phyloP scores from a whole-genome alignment of 2,113 vertebrate species.

The Odontophorus gujanensis region DNA sequence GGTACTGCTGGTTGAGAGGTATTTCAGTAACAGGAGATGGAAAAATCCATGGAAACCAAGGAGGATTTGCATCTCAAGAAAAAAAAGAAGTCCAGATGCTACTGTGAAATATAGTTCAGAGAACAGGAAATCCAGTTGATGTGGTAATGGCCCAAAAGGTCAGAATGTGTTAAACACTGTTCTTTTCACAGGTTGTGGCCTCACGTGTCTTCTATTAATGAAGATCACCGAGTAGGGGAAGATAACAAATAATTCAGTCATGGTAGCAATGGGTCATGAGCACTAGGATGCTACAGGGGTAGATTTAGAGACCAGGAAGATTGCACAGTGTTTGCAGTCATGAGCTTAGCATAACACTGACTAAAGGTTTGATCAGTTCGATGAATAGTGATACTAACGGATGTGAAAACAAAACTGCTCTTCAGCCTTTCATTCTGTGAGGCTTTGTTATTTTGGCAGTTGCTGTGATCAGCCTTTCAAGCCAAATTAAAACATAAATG shows the following conservation, averaged over 20 bases:
- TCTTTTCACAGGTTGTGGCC: not conserved
- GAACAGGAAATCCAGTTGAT: not conserved
- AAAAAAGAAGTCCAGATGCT: not conserved
- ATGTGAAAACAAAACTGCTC: not conserved
- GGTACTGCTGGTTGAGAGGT: not conserved
- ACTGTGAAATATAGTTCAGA: not conserved
- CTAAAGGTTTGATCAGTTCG: not conserved
- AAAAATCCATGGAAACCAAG: not conserved
- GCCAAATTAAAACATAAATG: not conserved
- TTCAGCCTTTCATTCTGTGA: not conserved
- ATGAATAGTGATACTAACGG: not conserved
- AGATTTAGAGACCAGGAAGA: not conserved
- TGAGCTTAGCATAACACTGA: not conserved
- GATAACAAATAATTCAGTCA: not conserved
- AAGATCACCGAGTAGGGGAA: not conserved
- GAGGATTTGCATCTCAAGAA: not conserved
- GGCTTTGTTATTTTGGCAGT: not conserved
- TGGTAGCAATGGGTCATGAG: not conserved
- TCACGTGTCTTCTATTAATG: not conserved
- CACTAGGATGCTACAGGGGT: not conserved
- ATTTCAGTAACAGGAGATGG: not conserved
- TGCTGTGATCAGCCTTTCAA: not conserved
- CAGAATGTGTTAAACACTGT: not conserved
- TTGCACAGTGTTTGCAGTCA: not conserved
- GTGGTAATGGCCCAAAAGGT: rapidly evolving